Base-by-base conservation (phyloP, 2,888 invertebrate species). In the Fragum whitleyi region DNA sequence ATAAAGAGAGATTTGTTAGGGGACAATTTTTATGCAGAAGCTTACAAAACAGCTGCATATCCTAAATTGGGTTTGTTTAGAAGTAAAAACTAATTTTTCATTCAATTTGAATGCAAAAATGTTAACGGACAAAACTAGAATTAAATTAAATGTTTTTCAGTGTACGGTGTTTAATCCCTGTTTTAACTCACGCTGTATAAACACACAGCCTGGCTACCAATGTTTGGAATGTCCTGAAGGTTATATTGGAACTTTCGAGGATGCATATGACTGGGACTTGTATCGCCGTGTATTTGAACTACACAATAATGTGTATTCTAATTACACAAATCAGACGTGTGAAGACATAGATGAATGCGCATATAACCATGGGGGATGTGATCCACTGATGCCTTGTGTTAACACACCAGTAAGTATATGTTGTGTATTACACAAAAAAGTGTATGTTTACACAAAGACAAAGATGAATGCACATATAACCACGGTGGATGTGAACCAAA, bases 401-500 rank as follows among this genome's bases (percentile, higher is more conserved):
- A 91, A 92, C 76, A 91, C 91, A 23, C 68, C 82, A 21, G 91
- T 91, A 83, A 85, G 91, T 86, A 16, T 47, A 14, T 14, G 39
- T 6, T 14, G 39, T 39, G 39, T 28, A 55, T 14, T 47, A 36
- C n/a, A 67, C 11, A 89, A 90, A 53, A 36, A 28, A n/a, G 65
- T 81, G 68, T 79, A 79, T 19, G 84, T 85, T 29, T 59, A 76
- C 9, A 70, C 83, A 3, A 65, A 75, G 90, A 90, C 59, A 71
- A 89, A 21, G 86, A 90, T 71, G 90, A 90, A 73, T 91, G 91
- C 75, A 78, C 81, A 16, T 39, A 74, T 0, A 81, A 91, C 62
- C 89, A 91, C 77, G 90, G 90, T 2, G 90, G 90, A 19, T 92
- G 92, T 87, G 90, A 91, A 73, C 32, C 81, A 0, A 85, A 90